Evolutionary conservation across 1,140 invertebrate species (phyloP), one percentile per base, ranked within the genome.

Genomic region (Drosophila tropicalis): DNA sequence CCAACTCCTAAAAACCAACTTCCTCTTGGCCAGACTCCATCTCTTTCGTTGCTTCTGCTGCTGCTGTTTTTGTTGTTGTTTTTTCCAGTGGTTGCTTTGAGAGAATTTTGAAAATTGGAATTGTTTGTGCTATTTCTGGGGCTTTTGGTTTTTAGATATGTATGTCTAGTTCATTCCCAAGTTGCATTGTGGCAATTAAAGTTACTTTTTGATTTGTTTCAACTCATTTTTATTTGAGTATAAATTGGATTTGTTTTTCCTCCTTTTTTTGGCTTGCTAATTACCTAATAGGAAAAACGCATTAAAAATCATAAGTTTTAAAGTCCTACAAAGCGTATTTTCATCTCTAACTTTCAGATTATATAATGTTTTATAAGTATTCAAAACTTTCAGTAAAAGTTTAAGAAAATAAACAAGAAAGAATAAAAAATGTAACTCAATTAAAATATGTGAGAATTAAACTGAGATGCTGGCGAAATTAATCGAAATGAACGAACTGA

Each of bases 21-120:
- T n/a, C 0, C 56, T 19, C 22, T 17, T 17, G 25, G 3, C 9
- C 13, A 62, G 17, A 12, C 73, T 67, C 29, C 15, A 58, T 36
- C 56, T 17, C 32, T 58, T 3, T 19, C 3, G 17, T 10, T 22
- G 22, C 22, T 22, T 22, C 22, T 25, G 22, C 22, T 25, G 22
- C 22, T 51, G 44, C 10, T 51, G 44, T 12, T 15, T 5, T 15
- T 47, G 15, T 51, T 51, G 19, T 51, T 19, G 44, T 51, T 51
- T 47, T 19, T 51, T 19, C 34, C 54, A 62, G 44, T 13, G 74
- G 72, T 39, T 47, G 54, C 66, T 76, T 75, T 75, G 73, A 44
- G 74, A n/a, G 25, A 62, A 55, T 40, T 61, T 76, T 22, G 66
- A 47, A 60, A 77, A 77, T 77, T 76, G 74, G 74, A 76, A 77